Evolutionary conservation across 2,797 vertebrate species (phyloP).

Genomic region (Prionace glauca): DNA sequence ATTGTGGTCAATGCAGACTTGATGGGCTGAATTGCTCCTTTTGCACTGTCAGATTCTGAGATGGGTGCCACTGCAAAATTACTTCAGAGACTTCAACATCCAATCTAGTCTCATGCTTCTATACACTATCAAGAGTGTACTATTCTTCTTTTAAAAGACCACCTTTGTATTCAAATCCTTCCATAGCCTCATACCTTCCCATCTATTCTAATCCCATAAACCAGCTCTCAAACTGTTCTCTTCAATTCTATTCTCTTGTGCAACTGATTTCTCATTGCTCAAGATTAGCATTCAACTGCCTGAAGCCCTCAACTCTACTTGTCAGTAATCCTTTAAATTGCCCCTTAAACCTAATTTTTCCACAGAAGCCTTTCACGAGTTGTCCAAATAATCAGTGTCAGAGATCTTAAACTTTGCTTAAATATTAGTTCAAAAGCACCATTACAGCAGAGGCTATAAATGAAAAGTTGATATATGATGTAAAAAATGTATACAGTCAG

Average conservation of each 20-base stretch:
- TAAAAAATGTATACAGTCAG: too few species aligned
- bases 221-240: neutral
- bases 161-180: neutral
- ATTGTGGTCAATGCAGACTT: too few species aligned
- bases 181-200: neutral
- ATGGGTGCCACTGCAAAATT: neutral
- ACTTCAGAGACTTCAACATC: neutral
- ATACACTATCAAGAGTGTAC: neutral
- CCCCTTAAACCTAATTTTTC: neutral
- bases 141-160: neutral
- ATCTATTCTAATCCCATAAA: neutral
- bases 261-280: neutral
- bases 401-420: too few species aligned
- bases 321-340: neutral
- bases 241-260: too few species aligned
- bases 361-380: neutral
- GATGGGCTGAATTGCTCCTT: too few species aligned
- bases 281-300: neutral
- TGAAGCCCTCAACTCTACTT: neutral
- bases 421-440: too few species aligned
- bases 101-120: too few species aligned
- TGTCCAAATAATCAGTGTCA: neutral
- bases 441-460: too few species aligned
- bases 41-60: too few species aligned
- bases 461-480: too few species aligned